Conservation (phyloP, 2,888 invertebrate genomes). For the Parnassius orleans region DNA sequence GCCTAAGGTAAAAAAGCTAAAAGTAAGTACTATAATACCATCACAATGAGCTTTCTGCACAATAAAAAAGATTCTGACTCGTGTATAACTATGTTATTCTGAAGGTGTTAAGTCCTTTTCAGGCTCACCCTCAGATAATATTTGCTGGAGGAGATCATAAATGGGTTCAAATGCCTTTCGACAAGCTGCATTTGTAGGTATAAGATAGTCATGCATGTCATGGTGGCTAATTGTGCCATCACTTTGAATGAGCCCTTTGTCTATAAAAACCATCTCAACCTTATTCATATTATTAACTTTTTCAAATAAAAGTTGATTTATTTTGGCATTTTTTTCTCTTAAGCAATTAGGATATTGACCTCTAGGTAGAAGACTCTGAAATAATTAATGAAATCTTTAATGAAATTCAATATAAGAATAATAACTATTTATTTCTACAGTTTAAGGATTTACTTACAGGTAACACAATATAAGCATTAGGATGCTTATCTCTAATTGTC, state of each 20-base stretch:
- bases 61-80: conserved; percentile 44
- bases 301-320: conserved; percentile 87
- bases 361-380: conserved; percentile 92
- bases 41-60: conserved; percentile 72
- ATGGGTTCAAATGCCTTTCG: conserved; percentile 93
- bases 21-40: conserved; percentile 71
- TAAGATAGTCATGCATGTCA: conserved; percentile 96
- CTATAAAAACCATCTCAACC: conserved; percentile 89
- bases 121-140: conserved; percentile 87
- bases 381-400: conserved; percentile 31
- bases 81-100: conserved; percentile 68
- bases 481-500: conserved; percentile 87
- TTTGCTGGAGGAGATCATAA: conserved; percentile 88
- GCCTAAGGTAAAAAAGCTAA: conserved; percentile 73
- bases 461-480: conserved; percentile 90
- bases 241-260: conserved; percentile 88
- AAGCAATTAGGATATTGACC: conserved; percentile 92
- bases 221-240: conserved; percentile 92
- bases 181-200: conserved; percentile 92
- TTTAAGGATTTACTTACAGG: conserved; percentile 83
- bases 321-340: conserved; percentile 87
- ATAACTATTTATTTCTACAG: neutral
- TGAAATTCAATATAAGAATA: neutral
- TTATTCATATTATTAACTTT: conserved; percentile 83
- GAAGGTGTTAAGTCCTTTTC: conserved; percentile 88